Evolutionary conservation across 1,140 invertebrate genomes (phyloP).

Genomic region (Meloidogyne floridensis): DNA sequence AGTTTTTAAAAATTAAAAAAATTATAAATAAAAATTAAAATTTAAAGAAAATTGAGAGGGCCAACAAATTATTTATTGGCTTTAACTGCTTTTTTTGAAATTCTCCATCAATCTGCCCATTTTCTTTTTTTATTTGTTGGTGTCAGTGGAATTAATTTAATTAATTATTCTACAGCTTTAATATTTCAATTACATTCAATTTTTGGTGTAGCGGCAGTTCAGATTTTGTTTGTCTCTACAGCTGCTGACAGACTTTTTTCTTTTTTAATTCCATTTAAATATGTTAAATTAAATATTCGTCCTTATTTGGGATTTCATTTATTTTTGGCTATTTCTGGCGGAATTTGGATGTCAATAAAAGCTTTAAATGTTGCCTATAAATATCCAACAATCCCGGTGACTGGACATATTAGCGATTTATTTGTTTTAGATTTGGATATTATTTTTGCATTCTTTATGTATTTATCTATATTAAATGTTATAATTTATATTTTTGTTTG

Average conservation of each 20-base stretch:
- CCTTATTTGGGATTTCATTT: neutral
- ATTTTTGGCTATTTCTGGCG: no score
- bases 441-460: no score
- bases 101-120: slow-evolving; percentile 15
- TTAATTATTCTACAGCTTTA: neutral
- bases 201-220: neutral
- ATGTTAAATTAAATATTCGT: neutral
- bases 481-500: no score
- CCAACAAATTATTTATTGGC: slow-evolving; percentile 16
- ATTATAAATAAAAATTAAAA: no score
- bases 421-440: no score
- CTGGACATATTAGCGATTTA: no score
- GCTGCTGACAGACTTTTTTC: slow-evolving; percentile 11
- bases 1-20: neutral
- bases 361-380: no score
- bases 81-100: neutral
- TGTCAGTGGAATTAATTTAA: slow-evolving; percentile 17
- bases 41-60: neutral
- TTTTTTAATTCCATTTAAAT: slow-evolving; percentile 10
- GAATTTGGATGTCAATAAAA: no score
- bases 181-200: neutral
- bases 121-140: neutral
- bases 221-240: neutral
- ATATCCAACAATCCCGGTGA: no score
- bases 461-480: no score